Percentiles rank a stretch among this genome's conserved stretches.
Conservation (phyloP, 2,888 invertebrate genomes). For the Spodoptera exigua region DNA sequence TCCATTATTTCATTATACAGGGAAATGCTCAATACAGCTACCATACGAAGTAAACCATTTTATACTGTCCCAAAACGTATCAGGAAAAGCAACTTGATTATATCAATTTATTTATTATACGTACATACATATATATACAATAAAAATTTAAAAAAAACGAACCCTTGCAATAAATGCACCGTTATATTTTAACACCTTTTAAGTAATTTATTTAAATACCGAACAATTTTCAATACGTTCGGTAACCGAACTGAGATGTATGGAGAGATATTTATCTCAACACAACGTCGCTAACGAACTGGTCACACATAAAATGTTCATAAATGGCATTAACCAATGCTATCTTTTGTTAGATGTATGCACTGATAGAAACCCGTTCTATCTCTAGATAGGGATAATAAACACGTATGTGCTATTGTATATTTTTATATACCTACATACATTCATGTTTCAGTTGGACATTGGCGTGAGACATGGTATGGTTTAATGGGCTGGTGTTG, state of each 20-base stretch:
- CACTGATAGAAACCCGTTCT: constrained; percentile 55
- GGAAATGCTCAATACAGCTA: no score
- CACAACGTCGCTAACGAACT: constrained; percentile 65
- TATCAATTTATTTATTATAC: no score
- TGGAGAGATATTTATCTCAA: constrained; percentile 61
- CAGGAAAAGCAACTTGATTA: no score
- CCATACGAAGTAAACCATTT: no score
- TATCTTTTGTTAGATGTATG: constrained; percentile 63
- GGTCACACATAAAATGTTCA: constrained; percentile 63
- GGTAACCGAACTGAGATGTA: constrained; percentile 55
- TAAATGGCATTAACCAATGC: constrained; percentile 61
- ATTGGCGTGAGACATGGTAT: constrained; percentile 34
- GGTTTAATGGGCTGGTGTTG: constrained; percentile 35
- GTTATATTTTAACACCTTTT: constrained; percentile 25
- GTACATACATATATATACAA: no score
- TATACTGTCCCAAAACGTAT: no score
- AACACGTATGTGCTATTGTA: constrained; percentile 38
- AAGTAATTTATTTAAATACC: constrained; percentile 21
- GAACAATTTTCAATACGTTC: constrained; percentile 37
- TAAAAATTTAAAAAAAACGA: background rate
- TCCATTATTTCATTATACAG: no score
- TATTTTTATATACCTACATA: constrained; percentile 32
- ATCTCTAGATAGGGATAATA: constrained; percentile 44
- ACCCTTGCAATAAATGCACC: background rate
- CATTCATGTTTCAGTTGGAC: constrained; percentile 13